A percentile compares a stretch with the other conserved stretches of the same genome.
Conservation (phyloP, 1,140 invertebrate genomes). For the Musca domestica region DNA sequence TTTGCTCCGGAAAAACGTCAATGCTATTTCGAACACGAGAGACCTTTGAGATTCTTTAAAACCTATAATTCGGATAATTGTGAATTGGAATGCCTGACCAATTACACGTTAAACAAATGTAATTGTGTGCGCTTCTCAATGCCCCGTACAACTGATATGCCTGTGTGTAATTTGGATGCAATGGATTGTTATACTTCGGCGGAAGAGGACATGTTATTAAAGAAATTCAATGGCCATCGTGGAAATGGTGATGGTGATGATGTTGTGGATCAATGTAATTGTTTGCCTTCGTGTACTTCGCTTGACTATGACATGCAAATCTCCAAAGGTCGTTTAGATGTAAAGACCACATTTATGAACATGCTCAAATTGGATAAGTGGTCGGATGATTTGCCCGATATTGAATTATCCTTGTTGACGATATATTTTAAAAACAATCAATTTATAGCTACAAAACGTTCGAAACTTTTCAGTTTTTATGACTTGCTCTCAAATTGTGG, state of each 20-base stretch:
- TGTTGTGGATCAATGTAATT: slow-evolving; percentile 58
- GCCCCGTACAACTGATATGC: slow-evolving; percentile 58
- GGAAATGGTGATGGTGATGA: slow-evolving; percentile 30
- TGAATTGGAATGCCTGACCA: slow-evolving; percentile 72
- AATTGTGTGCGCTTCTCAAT: slow-evolving; percentile 59
- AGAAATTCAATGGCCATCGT: slow-evolving; percentile 54
- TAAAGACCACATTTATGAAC: slow-evolving; percentile 56
- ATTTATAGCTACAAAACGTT: slow-evolving; percentile 57
- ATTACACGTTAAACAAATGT: slow-evolving; percentile 62
- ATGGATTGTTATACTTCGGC: slow-evolving; percentile 56
- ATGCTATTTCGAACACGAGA: slow-evolving; percentile 64
- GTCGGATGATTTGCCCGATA: slow-evolving; percentile 46
- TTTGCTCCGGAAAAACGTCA: slow-evolving; percentile 56
- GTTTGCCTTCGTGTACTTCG: slow-evolving; percentile 67
- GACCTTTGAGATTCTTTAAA: slow-evolving; percentile 63
- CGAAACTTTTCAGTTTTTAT: slow-evolving; percentile 58
- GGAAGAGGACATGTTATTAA: slow-evolving; percentile 58
- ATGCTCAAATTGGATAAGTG: slow-evolving; percentile 50
- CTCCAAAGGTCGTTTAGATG: slow-evolving; percentile 65
- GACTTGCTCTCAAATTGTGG: slow-evolving; percentile 61
- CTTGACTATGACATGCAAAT: slow-evolving; percentile 67
- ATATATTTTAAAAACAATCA: slow-evolving; percentile 60
- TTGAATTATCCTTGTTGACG: slow-evolving; percentile 49
- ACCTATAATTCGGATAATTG: slow-evolving; percentile 76
- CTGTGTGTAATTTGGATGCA: slow-evolving; percentile 61